Evolutionary conservation across 2,113 vertebrate genomes (phyloP).

Genomic region (Catagonus wagneri): DNA sequence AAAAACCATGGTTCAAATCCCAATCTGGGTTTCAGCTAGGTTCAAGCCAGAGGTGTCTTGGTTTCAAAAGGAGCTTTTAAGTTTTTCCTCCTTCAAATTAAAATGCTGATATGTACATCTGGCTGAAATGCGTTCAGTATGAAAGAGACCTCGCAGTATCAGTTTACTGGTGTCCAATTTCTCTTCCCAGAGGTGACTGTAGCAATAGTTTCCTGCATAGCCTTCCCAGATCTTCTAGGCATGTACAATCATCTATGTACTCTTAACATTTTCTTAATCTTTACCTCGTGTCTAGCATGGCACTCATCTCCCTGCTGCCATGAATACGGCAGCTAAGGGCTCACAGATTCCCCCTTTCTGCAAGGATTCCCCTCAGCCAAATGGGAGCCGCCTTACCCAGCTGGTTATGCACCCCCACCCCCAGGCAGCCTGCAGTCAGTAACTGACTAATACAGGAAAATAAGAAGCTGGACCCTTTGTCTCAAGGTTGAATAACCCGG

Average conservation of each 20-base stretch:
- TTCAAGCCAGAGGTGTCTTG: too few species aligned
- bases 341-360: background rate
- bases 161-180: background rate
- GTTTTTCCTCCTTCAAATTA: background rate
- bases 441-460: background rate
- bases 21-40: too few species aligned
- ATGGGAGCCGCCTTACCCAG: background rate
- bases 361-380: background rate
- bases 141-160: background rate
- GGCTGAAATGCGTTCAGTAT: background rate
- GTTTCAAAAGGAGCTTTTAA: background rate
- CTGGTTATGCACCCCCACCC: background rate
- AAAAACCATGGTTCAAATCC: too few species aligned
- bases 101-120: background rate
- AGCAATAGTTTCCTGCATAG: background rate
- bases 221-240: background rate
- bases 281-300: background rate
- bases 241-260: too few species aligned
- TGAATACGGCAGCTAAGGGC: background rate
- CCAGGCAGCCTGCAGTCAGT: background rate
- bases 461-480: background rate
- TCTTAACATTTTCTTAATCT: background rate
- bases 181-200: background rate
- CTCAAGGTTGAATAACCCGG: background rate
- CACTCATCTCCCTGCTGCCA: too few species aligned